phyloP scores from a whole-genome alignment of 2,113 vertebrate species.

The Typhlomys cinereus region DNA sequence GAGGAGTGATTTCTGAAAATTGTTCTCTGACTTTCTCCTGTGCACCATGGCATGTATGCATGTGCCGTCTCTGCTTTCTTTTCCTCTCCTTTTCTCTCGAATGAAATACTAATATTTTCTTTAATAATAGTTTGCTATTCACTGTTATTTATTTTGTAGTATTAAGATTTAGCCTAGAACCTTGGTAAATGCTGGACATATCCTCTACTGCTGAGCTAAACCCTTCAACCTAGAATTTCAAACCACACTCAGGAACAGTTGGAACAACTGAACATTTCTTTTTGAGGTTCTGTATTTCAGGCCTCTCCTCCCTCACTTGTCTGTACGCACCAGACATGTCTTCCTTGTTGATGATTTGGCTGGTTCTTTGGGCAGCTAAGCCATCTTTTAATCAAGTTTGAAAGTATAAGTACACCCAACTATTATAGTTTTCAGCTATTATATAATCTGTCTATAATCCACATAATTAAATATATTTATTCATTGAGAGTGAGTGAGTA shows the following conservation, averaged over 20 bases:
- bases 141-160: background rate
- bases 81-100: too few relatives aligned
- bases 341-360: background rate
- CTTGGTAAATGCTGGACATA: background rate
- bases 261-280: background rate
- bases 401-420: background rate
- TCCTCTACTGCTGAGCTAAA: background rate
- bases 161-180: background rate
- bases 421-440: background rate
- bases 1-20: too few relatives aligned
- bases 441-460: slow-evolving; percentile 13
- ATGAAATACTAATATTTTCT: too few relatives aligned
- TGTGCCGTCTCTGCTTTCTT: too few relatives aligned
- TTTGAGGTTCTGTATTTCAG: background rate
- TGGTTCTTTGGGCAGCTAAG: background rate
- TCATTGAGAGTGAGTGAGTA: too few relatives aligned
- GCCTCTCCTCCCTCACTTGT: rapidly evolving
- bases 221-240: background rate
- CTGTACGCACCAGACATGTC: background rate
- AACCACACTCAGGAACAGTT: background rate
- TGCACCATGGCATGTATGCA: too few relatives aligned
- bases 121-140: background rate
- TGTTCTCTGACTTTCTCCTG: too few relatives aligned
- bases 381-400: background rate
- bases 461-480: too few relatives aligned